phyloP scores from a whole-genome alignment of 2,888 invertebrate species.

The Celastrina argiolus region DNA sequence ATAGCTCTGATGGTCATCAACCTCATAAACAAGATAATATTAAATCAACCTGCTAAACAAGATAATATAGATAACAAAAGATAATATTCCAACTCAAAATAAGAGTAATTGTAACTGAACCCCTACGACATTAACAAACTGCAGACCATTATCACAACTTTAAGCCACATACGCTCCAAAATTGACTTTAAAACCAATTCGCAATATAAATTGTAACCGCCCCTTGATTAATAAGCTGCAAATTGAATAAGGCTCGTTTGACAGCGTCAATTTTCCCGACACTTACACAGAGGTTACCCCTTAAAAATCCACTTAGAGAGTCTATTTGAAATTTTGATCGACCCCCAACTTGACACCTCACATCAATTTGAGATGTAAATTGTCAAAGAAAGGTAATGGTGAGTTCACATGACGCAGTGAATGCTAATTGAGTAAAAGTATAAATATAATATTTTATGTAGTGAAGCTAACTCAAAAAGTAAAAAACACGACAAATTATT shows the following conservation, averaged over 20 bases:
- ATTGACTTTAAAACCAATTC: slow-evolving; percentile 22
- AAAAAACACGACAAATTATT: too few relatives aligned
- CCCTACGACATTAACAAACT: not conserved
- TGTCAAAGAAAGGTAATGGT: slow-evolving; percentile 58
- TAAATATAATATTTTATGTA: too few relatives aligned
- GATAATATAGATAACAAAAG: too few relatives aligned
- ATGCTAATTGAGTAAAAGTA: not conserved
- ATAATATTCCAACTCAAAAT: not conserved
- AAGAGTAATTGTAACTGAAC: not conserved
- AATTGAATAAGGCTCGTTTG: slow-evolving; percentile 71
- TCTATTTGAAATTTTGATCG: slow-evolving; percentile 76
- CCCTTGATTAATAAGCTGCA: slow-evolving; percentile 71
- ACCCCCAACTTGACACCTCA: slow-evolving; percentile 70
- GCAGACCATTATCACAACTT: not conserved
- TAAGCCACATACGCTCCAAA: slow-evolving; percentile 3
- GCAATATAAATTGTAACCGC: slow-evolving; percentile 31
- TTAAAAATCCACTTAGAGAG: slow-evolving; percentile 71
- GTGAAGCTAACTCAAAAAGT: not conserved
- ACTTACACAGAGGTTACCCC: slow-evolving; percentile 57
- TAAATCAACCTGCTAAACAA: too few relatives aligned
- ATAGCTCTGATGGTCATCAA: too few relatives aligned
- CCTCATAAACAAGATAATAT: too few relatives aligned
- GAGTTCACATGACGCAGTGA: slow-evolving; percentile 48
- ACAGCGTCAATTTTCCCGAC: slow-evolving; percentile 73
- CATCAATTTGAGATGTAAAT: slow-evolving; percentile 75